Evolutionary conservation across 2,113 vertebrate genomes (phyloP).

Genomic region (Pao palembangensis): DNA sequence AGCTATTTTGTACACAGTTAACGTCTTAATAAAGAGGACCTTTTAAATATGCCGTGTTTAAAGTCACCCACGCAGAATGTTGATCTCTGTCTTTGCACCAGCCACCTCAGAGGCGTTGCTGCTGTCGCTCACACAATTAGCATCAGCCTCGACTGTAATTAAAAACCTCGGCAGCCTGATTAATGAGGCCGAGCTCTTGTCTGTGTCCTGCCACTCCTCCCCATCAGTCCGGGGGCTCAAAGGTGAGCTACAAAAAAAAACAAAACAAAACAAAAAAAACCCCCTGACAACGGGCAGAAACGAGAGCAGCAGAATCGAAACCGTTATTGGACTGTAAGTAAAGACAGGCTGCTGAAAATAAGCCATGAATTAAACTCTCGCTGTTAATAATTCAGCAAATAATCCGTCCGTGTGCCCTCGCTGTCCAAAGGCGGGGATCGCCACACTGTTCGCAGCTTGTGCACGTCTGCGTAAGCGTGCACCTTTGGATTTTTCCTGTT

Average conservation of each 20-base stretch:
- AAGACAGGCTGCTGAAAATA: not conserved
- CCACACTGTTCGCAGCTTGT: slow-evolving; percentile 7
- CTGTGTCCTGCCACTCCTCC: not conserved
- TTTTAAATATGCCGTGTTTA: too few species aligned
- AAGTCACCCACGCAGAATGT: too few species aligned
- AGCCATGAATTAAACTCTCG: not conserved
- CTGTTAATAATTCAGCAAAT: slow-evolving; percentile 34
- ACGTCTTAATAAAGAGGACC: too few species aligned
- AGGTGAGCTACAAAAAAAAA: not conserved
- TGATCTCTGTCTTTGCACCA: too few species aligned
- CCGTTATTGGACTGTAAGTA: slow-evolving; percentile 1
- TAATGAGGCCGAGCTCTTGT: slow-evolving; percentile 44
- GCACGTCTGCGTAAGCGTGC: slow-evolving; percentile 15
- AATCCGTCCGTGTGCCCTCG: slow-evolving; percentile 4
- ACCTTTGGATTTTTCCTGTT: slow-evolving; percentile 3
- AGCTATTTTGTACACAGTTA: too few species aligned
- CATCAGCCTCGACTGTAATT: slow-evolving; percentile 26
- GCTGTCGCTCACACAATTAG: too few species aligned
- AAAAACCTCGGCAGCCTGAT: slow-evolving; percentile 44
- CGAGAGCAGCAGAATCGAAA: not conserved
- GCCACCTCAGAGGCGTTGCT: too few species aligned
- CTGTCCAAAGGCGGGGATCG: slow-evolving; percentile 21
- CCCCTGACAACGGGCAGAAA: not conserved
- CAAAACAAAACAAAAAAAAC: not conserved
- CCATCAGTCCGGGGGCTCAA: not conserved